Evolutionary conservation across 2,797 vertebrate species (phyloP).

Genomic region (Chaenodraco wilsoni): DNA sequence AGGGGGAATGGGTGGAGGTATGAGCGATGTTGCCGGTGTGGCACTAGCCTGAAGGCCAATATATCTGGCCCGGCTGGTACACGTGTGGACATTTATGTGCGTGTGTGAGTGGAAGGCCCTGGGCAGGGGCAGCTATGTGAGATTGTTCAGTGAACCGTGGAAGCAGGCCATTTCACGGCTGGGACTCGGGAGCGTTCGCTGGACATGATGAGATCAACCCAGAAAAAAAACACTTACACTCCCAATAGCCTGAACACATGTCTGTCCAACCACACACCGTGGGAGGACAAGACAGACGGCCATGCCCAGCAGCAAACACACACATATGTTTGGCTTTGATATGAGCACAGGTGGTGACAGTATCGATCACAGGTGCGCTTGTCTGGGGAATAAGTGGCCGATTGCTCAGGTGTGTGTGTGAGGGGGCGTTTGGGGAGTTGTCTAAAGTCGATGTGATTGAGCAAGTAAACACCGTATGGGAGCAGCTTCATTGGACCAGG

Average conservation of each 20-base stretch:
- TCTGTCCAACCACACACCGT: constrained; percentile 40
- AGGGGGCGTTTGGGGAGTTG: constrained; percentile 53
- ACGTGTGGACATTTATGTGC: constrained; percentile 28
- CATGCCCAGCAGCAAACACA: constrained; percentile 26
- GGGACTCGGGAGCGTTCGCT: constrained; percentile 52
- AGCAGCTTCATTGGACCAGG: constrained; percentile 61
- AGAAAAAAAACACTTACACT: constrained; percentile 56
- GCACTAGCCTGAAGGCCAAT: constrained; percentile 42
- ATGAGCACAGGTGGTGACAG: constrained; percentile 69
- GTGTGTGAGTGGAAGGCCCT: constrained; percentile 11
- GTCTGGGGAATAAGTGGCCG: constrained; percentile 59
- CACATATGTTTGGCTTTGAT: constrained; percentile 55
- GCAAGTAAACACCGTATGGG: constrained; percentile 80
- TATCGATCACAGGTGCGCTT: constrained; percentile 73
- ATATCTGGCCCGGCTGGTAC: constrained; percentile 31
- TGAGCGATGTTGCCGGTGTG: constrained; percentile 41
- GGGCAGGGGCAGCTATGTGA: constrained; percentile 41
- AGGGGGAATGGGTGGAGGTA: constrained; percentile 21
- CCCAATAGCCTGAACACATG: constrained; percentile 62
- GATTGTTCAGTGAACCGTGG: constrained; percentile 68
- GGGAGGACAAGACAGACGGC: constrained; percentile 34
- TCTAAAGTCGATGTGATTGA: constrained; percentile 73
- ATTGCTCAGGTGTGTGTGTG: constrained; percentile 57
- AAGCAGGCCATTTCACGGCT: constrained; percentile 72
- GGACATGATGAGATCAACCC: constrained; percentile 65